phyloP scores from a whole-genome alignment of 2,888 invertebrate genomes.

The Thysanoteuthis rhombus region DNA sequence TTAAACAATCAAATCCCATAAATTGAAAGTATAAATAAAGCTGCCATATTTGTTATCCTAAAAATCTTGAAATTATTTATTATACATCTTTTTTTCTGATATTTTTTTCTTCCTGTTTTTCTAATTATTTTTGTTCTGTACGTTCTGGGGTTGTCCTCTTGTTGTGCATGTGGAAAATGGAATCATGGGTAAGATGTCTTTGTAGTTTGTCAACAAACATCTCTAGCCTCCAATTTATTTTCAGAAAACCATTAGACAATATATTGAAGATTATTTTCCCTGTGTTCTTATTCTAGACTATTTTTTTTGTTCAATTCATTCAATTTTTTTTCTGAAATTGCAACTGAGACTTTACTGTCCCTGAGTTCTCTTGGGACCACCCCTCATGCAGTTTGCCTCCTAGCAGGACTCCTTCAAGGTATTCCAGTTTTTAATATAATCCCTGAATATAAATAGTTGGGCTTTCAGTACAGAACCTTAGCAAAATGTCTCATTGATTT shows the following conservation, averaged over 20 bases:
- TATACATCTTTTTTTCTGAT: neutral
- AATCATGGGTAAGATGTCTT: neutral
- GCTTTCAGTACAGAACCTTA: neutral
- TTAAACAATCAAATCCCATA: neutral
- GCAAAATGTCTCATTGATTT: neutral
- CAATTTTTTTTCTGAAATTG: too few species aligned
- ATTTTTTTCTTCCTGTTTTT: too few species aligned
- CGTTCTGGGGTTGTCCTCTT: neutral
- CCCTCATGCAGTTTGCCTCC: neutral
- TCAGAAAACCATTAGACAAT: neutral
- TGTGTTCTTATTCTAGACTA: neutral
- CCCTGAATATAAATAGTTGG: neutral
- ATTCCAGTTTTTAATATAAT: neutral
- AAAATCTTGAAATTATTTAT: neutral
- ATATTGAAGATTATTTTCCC: neutral
- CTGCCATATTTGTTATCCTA: neutral
- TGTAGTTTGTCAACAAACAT: conserved; percentile 12
- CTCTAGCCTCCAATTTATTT: neutral
- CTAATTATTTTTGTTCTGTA: too few species aligned
- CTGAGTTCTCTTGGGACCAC: neutral
- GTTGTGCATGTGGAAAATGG: neutral
- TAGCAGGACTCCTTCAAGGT: neutral
- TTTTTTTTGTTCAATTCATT: too few species aligned
- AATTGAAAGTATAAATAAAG: neutral
- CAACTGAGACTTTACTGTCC: too few species aligned